phyloP scores from a whole-genome alignment of 2,113 vertebrate species.

The Nematolebias whitei region DNA sequence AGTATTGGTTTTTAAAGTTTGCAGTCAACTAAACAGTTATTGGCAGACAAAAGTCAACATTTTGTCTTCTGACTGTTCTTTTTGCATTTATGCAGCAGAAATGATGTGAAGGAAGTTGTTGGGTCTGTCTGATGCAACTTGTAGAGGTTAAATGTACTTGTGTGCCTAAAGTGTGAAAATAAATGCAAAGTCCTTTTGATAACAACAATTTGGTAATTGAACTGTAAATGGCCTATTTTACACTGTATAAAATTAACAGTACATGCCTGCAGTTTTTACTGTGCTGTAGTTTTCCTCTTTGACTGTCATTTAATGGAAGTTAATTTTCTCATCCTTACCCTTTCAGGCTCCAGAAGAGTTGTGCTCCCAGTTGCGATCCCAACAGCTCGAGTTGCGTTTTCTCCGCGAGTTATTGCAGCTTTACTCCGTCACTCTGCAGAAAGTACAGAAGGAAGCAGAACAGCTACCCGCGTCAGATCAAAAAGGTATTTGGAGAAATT shows the following conservation, averaged over 20 bases:
- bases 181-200: too few relatives aligned
- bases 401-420: constrained; percentile 68
- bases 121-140: not conserved
- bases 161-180: not conserved
- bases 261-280: not conserved
- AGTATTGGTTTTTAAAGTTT: not conserved
- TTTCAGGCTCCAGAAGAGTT: constrained; percentile 81
- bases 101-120: not conserved
- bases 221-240: too few relatives aligned
- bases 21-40: too few relatives aligned
- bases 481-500: constrained; percentile 66
- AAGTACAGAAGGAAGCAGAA: constrained; percentile 53
- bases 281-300: not conserved
- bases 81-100: not conserved
- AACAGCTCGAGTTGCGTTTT: constrained; percentile 69
- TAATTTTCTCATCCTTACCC: not conserved
- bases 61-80: not conserved
- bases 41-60: not conserved
- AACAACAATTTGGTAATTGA: too few relatives aligned
- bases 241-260: too few relatives aligned
- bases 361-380: constrained; percentile 55
- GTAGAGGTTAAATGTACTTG: not conserved
- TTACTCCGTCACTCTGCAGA: constrained; percentile 53
- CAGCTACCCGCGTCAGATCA: constrained; percentile 67
- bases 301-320: not conserved